Evolutionary conservation across 1,140 invertebrate genomes (phyloP).

Genomic region (Plodia interpunctella): DNA sequence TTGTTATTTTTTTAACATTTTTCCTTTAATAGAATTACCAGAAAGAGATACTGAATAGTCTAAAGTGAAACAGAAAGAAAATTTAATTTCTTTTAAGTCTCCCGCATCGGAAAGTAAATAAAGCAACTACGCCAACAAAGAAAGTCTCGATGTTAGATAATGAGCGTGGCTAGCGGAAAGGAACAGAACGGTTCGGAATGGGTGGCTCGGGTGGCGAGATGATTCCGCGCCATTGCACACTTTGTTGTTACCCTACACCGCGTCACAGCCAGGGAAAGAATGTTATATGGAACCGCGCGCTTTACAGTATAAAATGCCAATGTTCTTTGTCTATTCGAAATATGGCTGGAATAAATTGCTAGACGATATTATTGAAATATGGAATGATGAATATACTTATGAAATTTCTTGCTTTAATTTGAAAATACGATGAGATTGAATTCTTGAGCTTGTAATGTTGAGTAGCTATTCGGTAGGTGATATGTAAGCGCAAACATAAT

Average conservation of each 20-base stretch:
- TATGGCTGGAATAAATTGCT: background rate
- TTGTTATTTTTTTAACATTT: no score
- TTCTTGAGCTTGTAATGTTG: no score
- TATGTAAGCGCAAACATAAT: no score
- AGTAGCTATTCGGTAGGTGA: no score
- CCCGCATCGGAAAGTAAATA: constrained; percentile 52
- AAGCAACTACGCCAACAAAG: constrained; percentile 65
- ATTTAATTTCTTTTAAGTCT: background rate
- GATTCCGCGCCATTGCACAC: constrained; percentile 67
- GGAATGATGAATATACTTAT: background rate
- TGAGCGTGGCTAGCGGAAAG: constrained; percentile 61
- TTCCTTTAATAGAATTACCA: no score
- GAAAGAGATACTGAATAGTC: no score
- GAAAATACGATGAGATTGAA: no score
- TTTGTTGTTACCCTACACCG: constrained; percentile 59
- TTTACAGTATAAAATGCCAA: constrained; percentile 9
- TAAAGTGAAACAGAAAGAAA: background rate
- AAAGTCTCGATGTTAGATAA: constrained; percentile 63
- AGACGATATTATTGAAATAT: background rate
- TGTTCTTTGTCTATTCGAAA: constrained; percentile 3
- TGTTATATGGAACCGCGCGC: constrained; percentile 8
- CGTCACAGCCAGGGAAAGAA: constrained; percentile 35
- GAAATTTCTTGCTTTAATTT: no score
- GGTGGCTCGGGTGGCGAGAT: constrained; percentile 44
- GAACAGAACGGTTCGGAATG: constrained; percentile 55